Evolutionary conservation across 92 coral and sea anemone genomes (phyloP), one percentile per base, ranked within the genome.

Genomic region (Phenganax subtilis): DNA sequence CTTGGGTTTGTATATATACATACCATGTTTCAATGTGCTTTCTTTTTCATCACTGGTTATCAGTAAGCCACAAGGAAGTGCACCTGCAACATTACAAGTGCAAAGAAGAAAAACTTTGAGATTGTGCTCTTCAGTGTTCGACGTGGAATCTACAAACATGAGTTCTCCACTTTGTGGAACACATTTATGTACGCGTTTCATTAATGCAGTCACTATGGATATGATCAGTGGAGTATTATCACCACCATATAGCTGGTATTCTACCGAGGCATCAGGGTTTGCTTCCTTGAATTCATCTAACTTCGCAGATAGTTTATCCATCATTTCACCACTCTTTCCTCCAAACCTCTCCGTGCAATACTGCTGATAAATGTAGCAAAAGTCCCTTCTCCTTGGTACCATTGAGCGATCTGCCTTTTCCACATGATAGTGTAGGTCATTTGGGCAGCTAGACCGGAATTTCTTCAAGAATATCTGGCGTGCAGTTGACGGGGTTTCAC

Each of bases 401-500:
- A 87, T 63, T 37, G 88, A 87, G 55, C 88, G 82, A 82, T 89
- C 83, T 51, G 92, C 90, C 55, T 87, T 89, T 74, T 81, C 87
- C 85, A 61, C 80, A 71, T 89, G 85, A 77, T 56, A 81, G 57
- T 53, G 71, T 76, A 84, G 69, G 51, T 77, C 88, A 55, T 82
- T 80, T 56, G 55, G 65, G 83, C 90, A 86, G 82, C 84, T 72
- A 29, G 25, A 83, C 80, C 87, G 54, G 28, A 85, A 27, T 47
- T 87, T 88, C 60, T 89, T 85, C 64, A 87, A 62, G 82, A 84
- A 87, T 64, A 84, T 87, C 84, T 87, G 87, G 20, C 87, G 85
- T 57, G 90, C 90, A 77, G 88, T 77, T 20, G 90, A 87, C 69
- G 92, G 88, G 31, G 92, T 89, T 60, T 81, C 87, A 6, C 90